Evolutionary conservation across 2,888 invertebrate species (phyloP).

Genomic region (Pristionchus mayeri): DNA sequence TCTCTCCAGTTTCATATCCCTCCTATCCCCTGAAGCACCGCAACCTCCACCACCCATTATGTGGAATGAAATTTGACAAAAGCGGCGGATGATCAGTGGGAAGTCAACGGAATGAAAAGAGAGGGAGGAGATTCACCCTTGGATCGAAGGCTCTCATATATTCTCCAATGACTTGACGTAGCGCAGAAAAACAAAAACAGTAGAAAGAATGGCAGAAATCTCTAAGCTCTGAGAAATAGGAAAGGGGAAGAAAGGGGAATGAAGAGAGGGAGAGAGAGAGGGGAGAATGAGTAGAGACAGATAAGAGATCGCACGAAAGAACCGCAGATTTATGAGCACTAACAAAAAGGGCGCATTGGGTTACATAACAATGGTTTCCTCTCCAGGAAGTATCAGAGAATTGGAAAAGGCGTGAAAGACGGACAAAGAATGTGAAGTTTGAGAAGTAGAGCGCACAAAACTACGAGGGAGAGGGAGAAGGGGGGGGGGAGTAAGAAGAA

Average conservation of each 20-base stretch:
- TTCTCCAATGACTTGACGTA: background rate
- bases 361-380: background rate
- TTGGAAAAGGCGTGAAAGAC: background rate
- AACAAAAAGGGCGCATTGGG: constrained; percentile 1
- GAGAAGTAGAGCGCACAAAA: background rate
- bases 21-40: constrained; percentile 51
- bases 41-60: background rate
- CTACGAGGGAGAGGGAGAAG: background rate
- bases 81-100: background rate
- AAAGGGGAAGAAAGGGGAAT: background rate
- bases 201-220: constrained; percentile 25
- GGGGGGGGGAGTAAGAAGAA: background rate
- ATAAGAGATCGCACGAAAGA: constrained; percentile 8
- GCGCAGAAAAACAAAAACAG: background rate
- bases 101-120: background rate
- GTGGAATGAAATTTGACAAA: background rate
- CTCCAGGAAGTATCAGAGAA: background rate
- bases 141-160: background rate
- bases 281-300: background rate
- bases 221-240: background rate
- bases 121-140: background rate
- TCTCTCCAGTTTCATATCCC: constrained; percentile 36
- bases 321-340: constrained; percentile 19
- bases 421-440: constrained; percentile 3
- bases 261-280: background rate